Evolutionary conservation across 1,140 invertebrate species (phyloP).

Genomic region (Drosophila pseudoobscura): DNA sequence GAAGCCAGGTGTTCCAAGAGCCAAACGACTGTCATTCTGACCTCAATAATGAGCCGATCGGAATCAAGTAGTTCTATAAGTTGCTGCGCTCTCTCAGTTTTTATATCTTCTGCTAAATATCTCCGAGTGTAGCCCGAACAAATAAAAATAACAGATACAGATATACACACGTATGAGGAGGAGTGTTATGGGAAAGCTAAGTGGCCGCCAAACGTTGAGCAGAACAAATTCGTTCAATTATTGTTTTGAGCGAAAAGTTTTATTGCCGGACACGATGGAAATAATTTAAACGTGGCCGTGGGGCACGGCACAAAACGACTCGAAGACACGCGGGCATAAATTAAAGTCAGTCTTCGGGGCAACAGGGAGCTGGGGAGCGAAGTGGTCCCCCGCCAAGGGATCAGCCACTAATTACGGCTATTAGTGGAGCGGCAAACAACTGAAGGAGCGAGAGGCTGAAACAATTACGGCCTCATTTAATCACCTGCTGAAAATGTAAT

Average conservation of each 20-base stretch:
- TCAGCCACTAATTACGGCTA: constrained; percentile 73
- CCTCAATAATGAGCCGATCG: too few species aligned
- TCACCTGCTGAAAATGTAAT: constrained; percentile 83
- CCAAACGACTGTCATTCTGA: too few species aligned
- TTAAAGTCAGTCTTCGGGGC: constrained; percentile 32
- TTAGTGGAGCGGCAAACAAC: constrained; percentile 54
- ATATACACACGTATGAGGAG: constrained; percentile 5
- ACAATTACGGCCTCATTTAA: constrained; percentile 82
- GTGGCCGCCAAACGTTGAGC: constrained; percentile 44
- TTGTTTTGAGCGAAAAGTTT: constrained; percentile 82
- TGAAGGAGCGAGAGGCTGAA: constrained; percentile 59
- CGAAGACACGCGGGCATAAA: constrained; percentile 71
- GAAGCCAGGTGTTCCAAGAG: too few species aligned
- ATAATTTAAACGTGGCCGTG: constrained; percentile 74
- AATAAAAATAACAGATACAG: too few species aligned
- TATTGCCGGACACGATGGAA: constrained; percentile 58
- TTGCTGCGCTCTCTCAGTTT: too few species aligned
- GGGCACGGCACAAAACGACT: constrained; percentile 36
- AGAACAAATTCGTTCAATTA: constrained; percentile 73
- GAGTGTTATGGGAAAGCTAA: constrained; percentile 44
- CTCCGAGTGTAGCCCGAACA: too few species aligned
- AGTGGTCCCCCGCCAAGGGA: constrained; percentile 28
- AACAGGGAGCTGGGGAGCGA: background rate
- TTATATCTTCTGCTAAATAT: too few species aligned
- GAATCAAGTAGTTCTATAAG: too few species aligned